Evolutionary conservation across 1,140 invertebrate species (phyloP).

Genomic region (Leptinotarsa undecemlineata): DNA sequence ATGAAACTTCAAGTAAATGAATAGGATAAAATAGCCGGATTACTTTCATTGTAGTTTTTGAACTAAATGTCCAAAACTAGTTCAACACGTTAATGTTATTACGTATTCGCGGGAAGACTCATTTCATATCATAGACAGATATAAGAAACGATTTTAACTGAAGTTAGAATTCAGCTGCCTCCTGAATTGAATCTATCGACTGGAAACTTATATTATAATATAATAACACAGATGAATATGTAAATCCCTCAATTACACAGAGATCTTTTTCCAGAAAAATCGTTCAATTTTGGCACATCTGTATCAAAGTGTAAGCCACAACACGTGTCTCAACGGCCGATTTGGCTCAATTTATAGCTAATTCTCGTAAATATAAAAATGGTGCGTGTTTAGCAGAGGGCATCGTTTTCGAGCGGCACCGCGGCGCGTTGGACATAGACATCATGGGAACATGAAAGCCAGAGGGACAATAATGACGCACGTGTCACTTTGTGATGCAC

Average conservation of each 20-base stretch:
- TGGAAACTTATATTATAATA: no score
- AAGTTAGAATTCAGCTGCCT: no score
- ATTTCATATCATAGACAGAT: no score
- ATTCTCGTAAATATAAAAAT: conserved; percentile 51
- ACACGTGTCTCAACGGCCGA: conserved; percentile 48
- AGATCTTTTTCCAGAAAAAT: conserved; percentile 26
- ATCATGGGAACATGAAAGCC: conserved; percentile 47
- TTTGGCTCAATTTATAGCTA: conserved; percentile 51
- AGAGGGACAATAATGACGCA: conserved; percentile 38
- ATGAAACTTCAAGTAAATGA: no score
- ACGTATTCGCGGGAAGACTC: no score
- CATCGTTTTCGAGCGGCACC: conserved; percentile 42
- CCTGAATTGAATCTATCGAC: no score
- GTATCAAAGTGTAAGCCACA: conserved; percentile 45
- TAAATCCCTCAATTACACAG: conserved; percentile 39
- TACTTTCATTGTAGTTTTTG: no score
- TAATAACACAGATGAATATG: conserved; percentile 28
- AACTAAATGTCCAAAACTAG: no score
- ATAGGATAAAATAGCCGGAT: no score
- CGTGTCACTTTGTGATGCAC: conserved; percentile 46
- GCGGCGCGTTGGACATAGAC: conserved; percentile 34
- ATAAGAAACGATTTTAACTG: no score
- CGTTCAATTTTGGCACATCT: conserved; percentile 22
- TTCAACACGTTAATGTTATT: no score
- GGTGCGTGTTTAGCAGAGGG: conserved; percentile 32